These are phyloP conservation scores for Ectemnius lituratus DNA, from an alignment of 2,888 invertebrate genomes.

Conservation along the genomic window DNA sequence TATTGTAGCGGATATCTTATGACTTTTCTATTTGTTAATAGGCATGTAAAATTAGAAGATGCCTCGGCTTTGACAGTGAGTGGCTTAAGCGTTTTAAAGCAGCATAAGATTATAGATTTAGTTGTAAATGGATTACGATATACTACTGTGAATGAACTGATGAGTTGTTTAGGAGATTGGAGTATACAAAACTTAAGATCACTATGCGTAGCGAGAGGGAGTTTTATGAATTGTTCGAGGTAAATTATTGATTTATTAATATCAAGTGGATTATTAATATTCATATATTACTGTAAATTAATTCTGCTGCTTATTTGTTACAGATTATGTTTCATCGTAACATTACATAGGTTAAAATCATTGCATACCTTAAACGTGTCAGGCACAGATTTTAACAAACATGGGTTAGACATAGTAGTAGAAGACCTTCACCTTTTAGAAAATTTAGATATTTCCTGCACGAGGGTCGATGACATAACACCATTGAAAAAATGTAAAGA, in stretches of 20 bases:
- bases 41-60: constrained; percentile 81
- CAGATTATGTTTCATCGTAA: constrained; percentile 81
- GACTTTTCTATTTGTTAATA: constrained; percentile 57
- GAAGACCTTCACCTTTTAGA: constrained; percentile 83
- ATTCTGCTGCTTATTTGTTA: constrained; percentile 32
- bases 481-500: constrained; percentile 81
- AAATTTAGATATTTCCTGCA: constrained; percentile 83
- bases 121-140: constrained; percentile 81
- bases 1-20: too few relatives aligned
- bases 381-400: constrained; percentile 84
- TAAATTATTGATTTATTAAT: constrained; percentile 52
- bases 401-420: constrained; percentile 83
- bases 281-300: background rate
- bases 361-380: constrained; percentile 83
- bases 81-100: constrained; percentile 81
- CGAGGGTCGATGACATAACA: constrained; percentile 82
- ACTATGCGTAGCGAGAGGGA: constrained; percentile 82
- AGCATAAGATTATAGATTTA: constrained; percentile 82
- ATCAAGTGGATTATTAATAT: background rate
- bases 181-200: constrained; percentile 81
- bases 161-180: constrained; percentile 84
- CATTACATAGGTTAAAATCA: constrained; percentile 81
- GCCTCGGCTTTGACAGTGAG: constrained; percentile 80
- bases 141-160: constrained; percentile 81
- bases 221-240: constrained; percentile 81